Evolutionary conservation across 2,797 vertebrate genomes (phyloP).

Genomic region (Chelmon rostratus): DNA sequence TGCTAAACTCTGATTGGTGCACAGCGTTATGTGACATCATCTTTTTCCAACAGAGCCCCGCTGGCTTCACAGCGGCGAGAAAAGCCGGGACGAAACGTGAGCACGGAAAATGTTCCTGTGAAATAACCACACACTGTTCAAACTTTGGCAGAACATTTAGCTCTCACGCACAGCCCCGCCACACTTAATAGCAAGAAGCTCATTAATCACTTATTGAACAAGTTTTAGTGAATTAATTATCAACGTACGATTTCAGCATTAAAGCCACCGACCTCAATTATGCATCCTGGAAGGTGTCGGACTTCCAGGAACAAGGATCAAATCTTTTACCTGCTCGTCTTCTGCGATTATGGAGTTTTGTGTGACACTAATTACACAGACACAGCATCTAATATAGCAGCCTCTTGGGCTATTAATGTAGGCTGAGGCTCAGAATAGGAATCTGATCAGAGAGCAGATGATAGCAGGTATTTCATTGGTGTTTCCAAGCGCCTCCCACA

Average conservation of each 20-base stretch:
- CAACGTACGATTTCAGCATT: no score
- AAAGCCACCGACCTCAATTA: not conserved
- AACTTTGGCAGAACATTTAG: not conserved
- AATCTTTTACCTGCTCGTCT: not conserved
- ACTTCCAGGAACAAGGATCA: not conserved
- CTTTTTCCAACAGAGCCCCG: not conserved
- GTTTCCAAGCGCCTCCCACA: slow-evolving; percentile 7
- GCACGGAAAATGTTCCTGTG: not conserved
- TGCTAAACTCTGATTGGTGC: not conserved
- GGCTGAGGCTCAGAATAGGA: not conserved
- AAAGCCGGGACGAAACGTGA: not conserved
- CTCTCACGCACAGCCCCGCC: not conserved
- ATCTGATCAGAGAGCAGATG: not conserved
- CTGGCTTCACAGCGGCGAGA: not conserved
- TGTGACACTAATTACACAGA: slow-evolving; percentile 12
- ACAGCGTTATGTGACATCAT: not conserved
- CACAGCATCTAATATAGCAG: not conserved
- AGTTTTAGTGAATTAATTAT: no score
- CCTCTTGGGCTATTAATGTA: slow-evolving; percentile 14
- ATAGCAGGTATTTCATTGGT: not conserved
- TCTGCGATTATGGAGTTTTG: not conserved
- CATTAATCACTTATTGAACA: no score
- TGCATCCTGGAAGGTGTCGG: not conserved
- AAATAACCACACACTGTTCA: not conserved
- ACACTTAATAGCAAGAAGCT: not conserved